Conservation (phyloP, 2,888 invertebrate species). For the Macrosoma leucophasiata region DNA sequence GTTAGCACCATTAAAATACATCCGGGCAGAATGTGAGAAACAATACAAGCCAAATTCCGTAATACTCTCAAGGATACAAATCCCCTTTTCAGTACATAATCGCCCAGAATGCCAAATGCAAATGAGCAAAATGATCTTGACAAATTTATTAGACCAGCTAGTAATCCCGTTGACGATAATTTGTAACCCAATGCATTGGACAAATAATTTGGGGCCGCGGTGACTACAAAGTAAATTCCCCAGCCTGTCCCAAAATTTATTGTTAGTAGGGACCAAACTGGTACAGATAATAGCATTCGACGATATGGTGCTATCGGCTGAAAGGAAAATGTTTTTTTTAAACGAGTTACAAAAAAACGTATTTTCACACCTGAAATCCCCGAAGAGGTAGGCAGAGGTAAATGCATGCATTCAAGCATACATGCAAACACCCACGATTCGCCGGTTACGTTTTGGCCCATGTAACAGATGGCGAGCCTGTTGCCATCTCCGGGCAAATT, state of each 20-base stretch:
- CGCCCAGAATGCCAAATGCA: conserved; percentile 25
- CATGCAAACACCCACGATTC: no score
- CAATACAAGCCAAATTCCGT: conserved; percentile 67
- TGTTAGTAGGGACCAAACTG: conserved; percentile 74
- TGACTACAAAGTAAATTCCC: conserved; percentile 79
- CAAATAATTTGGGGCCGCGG: conserved; percentile 78
- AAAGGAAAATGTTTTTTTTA: no score
- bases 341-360: no score
- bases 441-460: no score
- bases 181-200: conserved; percentile 77
- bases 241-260: conserved; percentile 80
- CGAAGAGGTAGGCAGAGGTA: no score
- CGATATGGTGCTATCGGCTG: conserved; percentile 73
- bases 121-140: conserved; percentile 21
- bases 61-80: conserved; percentile 36
- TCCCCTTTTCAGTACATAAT: conserved; percentile 33
- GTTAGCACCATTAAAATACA: conserved; percentile 47
- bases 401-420: no score
- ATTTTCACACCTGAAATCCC: no score
- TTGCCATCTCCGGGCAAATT: no score
- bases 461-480: no score
- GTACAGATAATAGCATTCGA: conserved; percentile 69
- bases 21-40: conserved; percentile 53
- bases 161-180: conserved; percentile 26
- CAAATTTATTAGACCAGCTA: conserved; percentile 28